Percentiles rank a stretch among this genome's conserved stretches.
phyloP scores from a whole-genome alignment of 1,140 invertebrate species.

The Diploscapter pachys region DNA sequence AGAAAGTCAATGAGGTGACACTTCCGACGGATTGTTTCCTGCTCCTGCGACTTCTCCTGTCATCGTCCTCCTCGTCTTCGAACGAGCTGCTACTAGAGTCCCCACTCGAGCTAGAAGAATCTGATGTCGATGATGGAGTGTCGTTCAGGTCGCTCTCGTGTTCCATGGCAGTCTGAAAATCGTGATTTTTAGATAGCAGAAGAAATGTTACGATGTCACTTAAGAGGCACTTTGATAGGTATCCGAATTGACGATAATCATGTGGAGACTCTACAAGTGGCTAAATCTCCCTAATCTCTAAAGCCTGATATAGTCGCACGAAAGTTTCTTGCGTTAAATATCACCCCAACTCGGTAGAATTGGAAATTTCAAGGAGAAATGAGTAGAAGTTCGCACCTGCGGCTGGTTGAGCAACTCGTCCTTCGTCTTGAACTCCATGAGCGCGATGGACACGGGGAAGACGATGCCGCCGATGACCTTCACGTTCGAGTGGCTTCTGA shows the following conservation, averaged over 20 bases:
- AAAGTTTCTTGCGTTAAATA: no score
- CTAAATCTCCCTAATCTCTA: no score
- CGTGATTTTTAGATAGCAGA: no score
- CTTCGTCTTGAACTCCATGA: constrained; percentile 89
- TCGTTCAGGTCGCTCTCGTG: constrained; percentile 66
- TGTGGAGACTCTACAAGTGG: no score
- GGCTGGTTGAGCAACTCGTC: constrained; percentile 94
- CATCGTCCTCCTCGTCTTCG: constrained; percentile 27
- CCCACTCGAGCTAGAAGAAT: constrained; percentile 28
- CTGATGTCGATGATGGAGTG: constrained; percentile 28
- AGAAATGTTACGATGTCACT: no score
- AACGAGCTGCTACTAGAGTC: constrained; percentile 23
- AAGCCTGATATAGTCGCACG: no score
- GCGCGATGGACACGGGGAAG: constrained; percentile 79
- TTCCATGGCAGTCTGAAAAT: constrained; percentile 78
- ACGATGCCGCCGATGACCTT: constrained; percentile 86
- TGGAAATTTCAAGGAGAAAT: no score
- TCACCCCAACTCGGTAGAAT: no score
- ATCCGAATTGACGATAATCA: no score
- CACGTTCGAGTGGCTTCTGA: constrained; percentile 76
- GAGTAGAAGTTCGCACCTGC: not conserved
- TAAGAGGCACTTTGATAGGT: no score
- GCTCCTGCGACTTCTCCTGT: constrained; percentile 11
- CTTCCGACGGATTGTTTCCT: constrained; percentile 23
- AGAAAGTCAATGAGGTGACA: constrained; percentile 13